These are phyloP conservation scores for Caenorhabditis sp. DNA, from an alignment of 2,888 invertebrate genomes.

Conservation along the genomic window DNA sequence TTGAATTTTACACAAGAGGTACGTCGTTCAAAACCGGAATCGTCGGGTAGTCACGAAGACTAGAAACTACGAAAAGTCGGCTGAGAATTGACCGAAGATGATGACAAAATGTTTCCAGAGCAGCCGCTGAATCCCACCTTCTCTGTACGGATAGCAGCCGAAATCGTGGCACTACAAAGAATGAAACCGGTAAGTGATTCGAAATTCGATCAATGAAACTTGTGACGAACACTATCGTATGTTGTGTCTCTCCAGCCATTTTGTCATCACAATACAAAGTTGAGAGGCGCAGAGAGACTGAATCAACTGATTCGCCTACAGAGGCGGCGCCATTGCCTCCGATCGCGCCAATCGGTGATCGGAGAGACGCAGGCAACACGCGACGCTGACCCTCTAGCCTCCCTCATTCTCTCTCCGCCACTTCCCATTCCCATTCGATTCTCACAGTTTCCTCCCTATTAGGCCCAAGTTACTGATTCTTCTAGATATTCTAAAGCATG, in stretches of 20 bases:
- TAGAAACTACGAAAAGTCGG: slow-evolving; percentile 6
- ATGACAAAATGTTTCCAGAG: slow-evolving; percentile 24
- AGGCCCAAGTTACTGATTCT: background rate
- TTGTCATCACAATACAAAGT: slow-evolving; percentile 29
- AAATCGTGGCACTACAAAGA: slow-evolving; percentile 46
- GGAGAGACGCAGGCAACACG: slow-evolving; percentile 29
- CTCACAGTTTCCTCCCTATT: background rate
- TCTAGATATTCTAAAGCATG: background rate
- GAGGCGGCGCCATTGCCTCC: slow-evolving; percentile 23
- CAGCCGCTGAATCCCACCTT: slow-evolving; percentile 12
- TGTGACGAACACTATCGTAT: slow-evolving; percentile 25
- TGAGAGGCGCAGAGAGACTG: slow-evolving; percentile 15
- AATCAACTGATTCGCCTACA: slow-evolving; percentile 26
- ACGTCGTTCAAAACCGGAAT: slow-evolving; percentile 6
- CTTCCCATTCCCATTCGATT: background rate
- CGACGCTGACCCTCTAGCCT: slow-evolving; percentile 20
- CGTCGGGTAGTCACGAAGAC: slow-evolving; percentile 1
- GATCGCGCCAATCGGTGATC: slow-evolving; percentile 3
- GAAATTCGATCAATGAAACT: slow-evolving; percentile 9
- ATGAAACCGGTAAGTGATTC: slow-evolving; percentile 48
- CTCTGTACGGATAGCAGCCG: slow-evolving; percentile 46
- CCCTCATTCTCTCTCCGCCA: slow-evolving; percentile 18
- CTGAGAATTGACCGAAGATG: background rate
- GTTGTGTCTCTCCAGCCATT: slow-evolving; percentile 15
- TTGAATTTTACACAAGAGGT: slow-evolving; percentile 19